Conservation (phyloP, 2,888 invertebrate genomes). For the Cataglyphis cursor region DNA sequence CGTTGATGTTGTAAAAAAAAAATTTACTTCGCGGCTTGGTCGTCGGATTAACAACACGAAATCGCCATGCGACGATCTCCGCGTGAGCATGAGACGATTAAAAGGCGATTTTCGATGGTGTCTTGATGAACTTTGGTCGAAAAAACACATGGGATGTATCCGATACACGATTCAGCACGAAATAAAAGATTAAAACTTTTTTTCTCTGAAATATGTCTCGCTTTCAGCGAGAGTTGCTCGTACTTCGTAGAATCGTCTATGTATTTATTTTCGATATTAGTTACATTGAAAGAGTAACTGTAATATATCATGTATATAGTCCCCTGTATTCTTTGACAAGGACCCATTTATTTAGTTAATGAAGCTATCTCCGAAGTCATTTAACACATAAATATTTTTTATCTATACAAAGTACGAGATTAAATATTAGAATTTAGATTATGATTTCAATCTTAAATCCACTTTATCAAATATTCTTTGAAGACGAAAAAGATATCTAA, state of each 20-base stretch:
- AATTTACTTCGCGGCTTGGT: constrained; percentile 50
- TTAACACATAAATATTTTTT: background rate
- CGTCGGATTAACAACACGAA: constrained; percentile 27
- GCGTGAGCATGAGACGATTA: constrained; percentile 26
- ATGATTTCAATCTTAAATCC: background rate
- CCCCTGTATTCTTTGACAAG: background rate
- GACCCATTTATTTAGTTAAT: constrained; percentile 23
- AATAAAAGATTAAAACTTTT: constrained; percentile 15
- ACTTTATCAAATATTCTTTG: constrained; percentile 5
- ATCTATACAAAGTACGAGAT: background rate
- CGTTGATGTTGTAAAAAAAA: constrained; percentile 50
- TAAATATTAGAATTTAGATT: background rate
- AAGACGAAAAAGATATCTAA: background rate
- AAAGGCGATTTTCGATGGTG: constrained; percentile 15
- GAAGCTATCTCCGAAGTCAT: constrained; percentile 6
- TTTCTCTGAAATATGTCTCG: background rate
- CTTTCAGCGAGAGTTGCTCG: background rate
- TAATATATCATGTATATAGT: background rate
- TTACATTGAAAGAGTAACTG: background rate
- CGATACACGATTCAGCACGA: background rate
- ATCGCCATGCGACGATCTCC: background rate
- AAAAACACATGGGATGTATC: constrained; percentile 5
- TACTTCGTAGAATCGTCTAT: background rate
- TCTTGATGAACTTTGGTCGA: constrained; percentile 31
- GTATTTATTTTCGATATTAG: background rate